phyloP scores from a whole-genome alignment of 2,797 vertebrate genomes.

The Helarctos malayanus region DNA sequence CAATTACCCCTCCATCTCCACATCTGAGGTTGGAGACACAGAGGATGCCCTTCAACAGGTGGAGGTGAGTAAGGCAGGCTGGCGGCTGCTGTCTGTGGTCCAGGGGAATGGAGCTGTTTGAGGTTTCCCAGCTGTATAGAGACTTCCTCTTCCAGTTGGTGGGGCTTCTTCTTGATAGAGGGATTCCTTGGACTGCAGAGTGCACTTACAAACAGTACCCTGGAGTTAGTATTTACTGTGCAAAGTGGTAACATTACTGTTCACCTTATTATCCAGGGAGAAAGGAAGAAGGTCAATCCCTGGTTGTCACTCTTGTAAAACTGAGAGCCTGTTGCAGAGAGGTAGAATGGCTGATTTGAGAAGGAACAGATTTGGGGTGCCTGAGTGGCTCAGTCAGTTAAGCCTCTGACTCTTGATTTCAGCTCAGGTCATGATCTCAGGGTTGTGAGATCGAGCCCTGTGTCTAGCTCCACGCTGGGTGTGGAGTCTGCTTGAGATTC shows the following conservation, averaged over 20 bases:
- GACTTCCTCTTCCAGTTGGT: accelerated
- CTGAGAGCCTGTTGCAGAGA: neutral
- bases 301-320: neutral
- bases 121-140: neutral
- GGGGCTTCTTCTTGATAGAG: neutral
- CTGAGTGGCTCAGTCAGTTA: neutral
- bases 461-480: neutral
- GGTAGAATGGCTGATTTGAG: neutral
- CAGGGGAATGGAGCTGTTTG: accelerated
- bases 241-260: neutral
- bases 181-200: neutral
- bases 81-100: accelerated
- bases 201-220: neutral
- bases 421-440: neutral
- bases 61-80: constrained; percentile 89
- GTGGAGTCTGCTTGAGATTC: neutral
- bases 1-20: constrained; percentile 94
- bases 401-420: neutral
- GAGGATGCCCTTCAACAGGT: constrained; percentile 95
- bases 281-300: neutral
- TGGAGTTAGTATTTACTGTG: neutral
- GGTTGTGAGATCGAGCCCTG: neutral
- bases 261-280: neutral
- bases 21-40: constrained; percentile 95
- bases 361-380: neutral